phyloP scores from a whole-genome alignment of 1,140 invertebrate species.

The Danaus melanippus region DNA sequence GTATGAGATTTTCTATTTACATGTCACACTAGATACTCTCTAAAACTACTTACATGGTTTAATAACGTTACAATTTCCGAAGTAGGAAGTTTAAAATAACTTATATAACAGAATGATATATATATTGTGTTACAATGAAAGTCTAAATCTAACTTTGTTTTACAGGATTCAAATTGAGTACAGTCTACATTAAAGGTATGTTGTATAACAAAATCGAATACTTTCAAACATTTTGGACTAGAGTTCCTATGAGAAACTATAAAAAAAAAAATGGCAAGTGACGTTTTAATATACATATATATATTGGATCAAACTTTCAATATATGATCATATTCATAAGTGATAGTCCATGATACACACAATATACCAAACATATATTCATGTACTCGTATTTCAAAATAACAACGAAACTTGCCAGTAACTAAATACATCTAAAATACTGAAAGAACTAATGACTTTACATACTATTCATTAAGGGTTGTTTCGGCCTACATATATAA shows the following conservation, averaged over 20 bases:
- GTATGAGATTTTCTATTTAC: conserved; percentile 18
- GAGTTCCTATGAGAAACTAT: conserved; percentile 5
- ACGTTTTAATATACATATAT: too few species aligned
- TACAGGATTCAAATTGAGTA: neutral
- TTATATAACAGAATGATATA: too few species aligned
- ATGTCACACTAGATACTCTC: conserved; percentile 9
- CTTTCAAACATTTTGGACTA: conserved; percentile 18
- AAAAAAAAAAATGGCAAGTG: conserved; percentile 11
- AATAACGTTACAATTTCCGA: too few species aligned
- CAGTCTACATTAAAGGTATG: neutral
- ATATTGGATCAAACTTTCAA: too few species aligned
- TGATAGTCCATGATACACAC: too few species aligned
- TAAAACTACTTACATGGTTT: neutral
- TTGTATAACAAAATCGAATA: conserved; percentile 13
- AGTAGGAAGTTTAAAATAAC: too few species aligned
- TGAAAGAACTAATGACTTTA: conserved; percentile 14
- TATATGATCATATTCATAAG: neutral
- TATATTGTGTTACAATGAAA: too few species aligned
- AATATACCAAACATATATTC: too few species aligned
- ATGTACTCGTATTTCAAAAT: too few species aligned
- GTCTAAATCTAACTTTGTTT: conserved; percentile 18
- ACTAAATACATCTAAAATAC: conserved; percentile 11
- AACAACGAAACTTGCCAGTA: conserved; percentile 10
- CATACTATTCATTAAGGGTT: conserved; percentile 33
- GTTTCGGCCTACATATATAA: conserved; percentile 34